Conservation (phyloP, 2,888 invertebrate species). For the Trichogramma evanescens region DNA sequence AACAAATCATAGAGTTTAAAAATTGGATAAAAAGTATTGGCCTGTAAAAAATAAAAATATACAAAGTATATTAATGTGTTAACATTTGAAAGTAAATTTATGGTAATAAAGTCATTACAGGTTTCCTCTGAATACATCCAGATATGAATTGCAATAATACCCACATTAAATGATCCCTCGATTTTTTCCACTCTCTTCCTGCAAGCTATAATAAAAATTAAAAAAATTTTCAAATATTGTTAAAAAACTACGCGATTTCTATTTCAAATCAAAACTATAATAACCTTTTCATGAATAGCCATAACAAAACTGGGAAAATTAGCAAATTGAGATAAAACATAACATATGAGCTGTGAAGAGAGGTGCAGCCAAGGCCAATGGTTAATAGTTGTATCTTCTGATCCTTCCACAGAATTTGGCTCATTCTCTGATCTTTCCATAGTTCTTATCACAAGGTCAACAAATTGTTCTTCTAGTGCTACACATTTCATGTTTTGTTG, state of each 20-base stretch:
- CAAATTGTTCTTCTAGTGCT: slow-evolving; percentile 86
- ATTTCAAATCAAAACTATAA: slow-evolving; percentile 6
- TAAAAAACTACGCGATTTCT: neutral
- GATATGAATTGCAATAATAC: slow-evolving; percentile 94
- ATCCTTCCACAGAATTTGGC: slow-evolving; percentile 52
- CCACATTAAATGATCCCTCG: slow-evolving; percentile 98
- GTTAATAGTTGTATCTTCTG: slow-evolving; percentile 57
- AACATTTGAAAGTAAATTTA: slow-evolving; percentile 21
- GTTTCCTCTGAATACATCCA: slow-evolving; percentile 90
- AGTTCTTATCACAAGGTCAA: slow-evolving; percentile 81
- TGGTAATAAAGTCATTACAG: slow-evolving; percentile 50
- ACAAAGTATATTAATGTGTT: slow-evolving; percentile 23
- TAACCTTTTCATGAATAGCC: slow-evolving; percentile 76
- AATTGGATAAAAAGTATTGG: slow-evolving; percentile 81
- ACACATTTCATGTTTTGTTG: slow-evolving; percentile 77
- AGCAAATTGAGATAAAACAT: slow-evolving; percentile 89
- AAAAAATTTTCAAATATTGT: neutral
- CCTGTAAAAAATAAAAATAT: slow-evolving; percentile 43
- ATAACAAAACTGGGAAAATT: slow-evolving; percentile 88
- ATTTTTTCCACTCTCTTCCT: slow-evolving; percentile 77
- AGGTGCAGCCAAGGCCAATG: slow-evolving; percentile 90
- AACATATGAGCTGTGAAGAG: slow-evolving; percentile 89
- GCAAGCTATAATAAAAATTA: slow-evolving; percentile 7
- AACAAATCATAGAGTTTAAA: slow-evolving; percentile 84
- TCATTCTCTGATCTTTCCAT: slow-evolving; percentile 83